Conservation (phyloP, 2,113 vertebrate genomes). For the Setophaga coronata region DNA sequence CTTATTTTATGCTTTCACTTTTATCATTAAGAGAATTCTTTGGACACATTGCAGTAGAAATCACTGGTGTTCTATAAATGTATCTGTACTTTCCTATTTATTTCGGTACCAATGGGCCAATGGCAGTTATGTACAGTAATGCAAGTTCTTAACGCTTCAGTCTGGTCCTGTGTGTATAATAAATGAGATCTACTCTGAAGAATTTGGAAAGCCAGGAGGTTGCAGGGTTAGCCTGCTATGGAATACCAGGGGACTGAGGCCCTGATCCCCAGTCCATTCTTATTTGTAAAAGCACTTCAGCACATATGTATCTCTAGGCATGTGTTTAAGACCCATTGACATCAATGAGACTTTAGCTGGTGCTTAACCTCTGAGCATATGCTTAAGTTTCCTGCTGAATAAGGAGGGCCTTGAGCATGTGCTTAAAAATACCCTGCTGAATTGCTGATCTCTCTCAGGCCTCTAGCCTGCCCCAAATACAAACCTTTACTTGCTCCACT, state of each 20-base stretch:
- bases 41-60: not conserved
- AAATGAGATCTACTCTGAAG: slow-evolving; percentile 64
- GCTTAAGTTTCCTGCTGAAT: slow-evolving; percentile 58
- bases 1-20: not conserved
- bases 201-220: slow-evolving; percentile 67
- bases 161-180: slow-evolving; percentile 50
- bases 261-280: slow-evolving; percentile 61
- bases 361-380: slow-evolving; percentile 66
- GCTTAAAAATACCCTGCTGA: slow-evolving; percentile 66
- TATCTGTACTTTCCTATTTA: not conserved
- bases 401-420: slow-evolving; percentile 49
- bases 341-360: slow-evolving; percentile 65
- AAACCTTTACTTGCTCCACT: slow-evolving; percentile 18
- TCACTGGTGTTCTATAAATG: not conserved
- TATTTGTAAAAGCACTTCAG: slow-evolving; percentile 66
- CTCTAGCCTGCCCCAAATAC: not conserved
- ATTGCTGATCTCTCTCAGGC: slow-evolving; percentile 39
- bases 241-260: slow-evolving; percentile 55
- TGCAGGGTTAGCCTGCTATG: slow-evolving; percentile 59
- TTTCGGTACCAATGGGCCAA: slow-evolving; percentile 11
- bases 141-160: slow-evolving; percentile 29
- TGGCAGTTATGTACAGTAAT: slow-evolving; percentile 23
- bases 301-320: slow-evolving; percentile 64
- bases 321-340: slow-evolving; percentile 67
- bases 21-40: not conserved